Conservation (phyloP, 2,797 vertebrate genomes). For the Phrynocephalus forsythii region DNA sequence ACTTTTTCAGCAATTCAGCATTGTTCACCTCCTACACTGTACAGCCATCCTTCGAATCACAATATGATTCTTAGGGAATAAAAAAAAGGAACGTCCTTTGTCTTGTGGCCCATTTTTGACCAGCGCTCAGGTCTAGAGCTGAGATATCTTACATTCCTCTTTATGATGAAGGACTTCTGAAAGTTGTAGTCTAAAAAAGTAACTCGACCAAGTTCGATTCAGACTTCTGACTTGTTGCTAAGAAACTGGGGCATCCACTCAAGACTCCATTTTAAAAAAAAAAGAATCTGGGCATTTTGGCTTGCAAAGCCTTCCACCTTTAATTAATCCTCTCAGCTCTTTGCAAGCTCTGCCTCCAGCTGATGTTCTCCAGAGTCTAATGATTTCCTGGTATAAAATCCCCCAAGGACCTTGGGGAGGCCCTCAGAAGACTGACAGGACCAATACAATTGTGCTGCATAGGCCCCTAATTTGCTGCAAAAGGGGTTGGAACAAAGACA, state of each 20-base stretch:
- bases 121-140: not conserved
- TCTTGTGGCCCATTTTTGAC: not conserved
- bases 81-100: not conserved
- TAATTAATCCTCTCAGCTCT: slow-evolving; percentile 29
- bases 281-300: not conserved
- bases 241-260: slow-evolving; percentile 3
- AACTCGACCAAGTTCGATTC: no score
- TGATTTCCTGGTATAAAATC: slow-evolving; percentile 19
- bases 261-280: not conserved
- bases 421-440: slow-evolving; percentile 10
- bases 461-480: slow-evolving; percentile 19
- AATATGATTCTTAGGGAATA: not conserved
- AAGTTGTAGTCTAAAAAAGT: no score
- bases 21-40: no score
- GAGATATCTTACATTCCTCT: no score
- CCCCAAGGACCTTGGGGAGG: slow-evolving; percentile 27
- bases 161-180: not conserved
- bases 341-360: slow-evolving; percentile 31
- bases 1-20: no score
- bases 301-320: not conserved
- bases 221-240: not conserved
- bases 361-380: slow-evolving; percentile 2
- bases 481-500: not conserved
- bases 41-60: not conserved
- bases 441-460: slow-evolving; percentile 41